Conservation (phyloP, 2,888 invertebrate genomes). For the Liposcelis brunnea region DNA sequence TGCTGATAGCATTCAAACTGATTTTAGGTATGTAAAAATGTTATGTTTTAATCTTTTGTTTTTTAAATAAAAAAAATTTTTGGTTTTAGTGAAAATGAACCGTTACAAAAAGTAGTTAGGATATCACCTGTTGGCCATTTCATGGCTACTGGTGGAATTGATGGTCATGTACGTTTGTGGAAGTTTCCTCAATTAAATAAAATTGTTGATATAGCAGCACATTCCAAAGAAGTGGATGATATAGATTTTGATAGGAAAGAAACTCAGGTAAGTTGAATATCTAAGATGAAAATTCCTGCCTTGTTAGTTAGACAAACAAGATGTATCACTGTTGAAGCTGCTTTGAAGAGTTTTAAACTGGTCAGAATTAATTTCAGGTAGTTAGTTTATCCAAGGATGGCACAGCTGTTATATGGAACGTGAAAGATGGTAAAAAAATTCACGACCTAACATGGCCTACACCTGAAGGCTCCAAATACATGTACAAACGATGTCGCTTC, state of each 20-base stretch:
- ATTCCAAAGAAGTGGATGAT: slow-evolving; percentile 85
- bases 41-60: neutral
- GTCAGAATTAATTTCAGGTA: no score
- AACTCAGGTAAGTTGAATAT: slow-evolving; percentile 17
- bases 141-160: slow-evolving; percentile 84
- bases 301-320: no score
- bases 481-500: slow-evolving; percentile 68
- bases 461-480: slow-evolving; percentile 58
- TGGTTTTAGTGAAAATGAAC: slow-evolving; percentile 41
- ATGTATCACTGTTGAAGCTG: no score
- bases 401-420: slow-evolving; percentile 63
- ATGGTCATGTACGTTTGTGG: slow-evolving; percentile 78
- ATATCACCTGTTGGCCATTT: slow-evolving; percentile 57
- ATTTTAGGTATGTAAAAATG: slow-evolving; percentile 42
- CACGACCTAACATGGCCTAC: slow-evolving; percentile 57
- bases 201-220: slow-evolving; percentile 52
- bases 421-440: slow-evolving; percentile 42
- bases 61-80: slow-evolving; percentile 12
- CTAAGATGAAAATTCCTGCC: no score
- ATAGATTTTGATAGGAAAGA: slow-evolving; percentile 45
- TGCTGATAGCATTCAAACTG: slow-evolving; percentile 67
- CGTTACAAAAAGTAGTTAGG: slow-evolving; percentile 71
- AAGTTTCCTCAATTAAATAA: slow-evolving; percentile 64
- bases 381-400: slow-evolving; percentile 82
- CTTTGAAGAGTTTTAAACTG: no score